Conservation (phyloP, 2,113 vertebrate genomes). For the Salvelinus namaycush region DNA sequence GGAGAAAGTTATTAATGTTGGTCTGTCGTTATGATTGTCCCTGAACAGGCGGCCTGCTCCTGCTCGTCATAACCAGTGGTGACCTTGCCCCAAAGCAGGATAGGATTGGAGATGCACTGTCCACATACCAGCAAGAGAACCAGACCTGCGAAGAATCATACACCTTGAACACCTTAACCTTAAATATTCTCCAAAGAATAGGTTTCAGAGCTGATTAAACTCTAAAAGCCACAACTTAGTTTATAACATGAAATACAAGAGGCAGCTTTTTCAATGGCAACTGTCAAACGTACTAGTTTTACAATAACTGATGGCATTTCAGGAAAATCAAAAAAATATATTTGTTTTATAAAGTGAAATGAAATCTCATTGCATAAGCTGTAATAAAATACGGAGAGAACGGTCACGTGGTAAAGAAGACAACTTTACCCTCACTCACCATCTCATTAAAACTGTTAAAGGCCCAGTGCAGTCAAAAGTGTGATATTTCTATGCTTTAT, state of each 20-base stretch:
- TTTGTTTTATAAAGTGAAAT: neutral
- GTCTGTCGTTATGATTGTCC: slow-evolving; percentile 63
- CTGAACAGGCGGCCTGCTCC: slow-evolving; percentile 77
- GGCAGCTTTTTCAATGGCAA: neutral
- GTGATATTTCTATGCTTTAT: no score
- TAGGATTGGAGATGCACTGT: neutral
- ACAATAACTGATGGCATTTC: neutral
- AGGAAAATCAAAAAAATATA: neutral
- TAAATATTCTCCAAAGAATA: neutral
- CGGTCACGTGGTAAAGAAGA: neutral
- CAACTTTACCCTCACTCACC: no score
- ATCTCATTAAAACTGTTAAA: no score
- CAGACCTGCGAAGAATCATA: slow-evolving; percentile 16
- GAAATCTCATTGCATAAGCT: neutral
- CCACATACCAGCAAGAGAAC: slow-evolving; percentile 18
- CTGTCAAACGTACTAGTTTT: neutral
- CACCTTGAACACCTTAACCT: neutral
- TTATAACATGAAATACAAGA: neutral
- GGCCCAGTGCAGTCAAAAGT: no score
- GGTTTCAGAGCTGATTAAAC: neutral
- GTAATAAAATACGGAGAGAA: neutral
- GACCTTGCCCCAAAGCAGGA: slow-evolving; percentile 38
- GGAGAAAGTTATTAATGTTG: slow-evolving; percentile 49
- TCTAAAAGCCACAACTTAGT: neutral
- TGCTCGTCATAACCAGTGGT: slow-evolving; percentile 70